phyloP scores from a whole-genome alignment of 92 coral and sea anemone species.

The Epizoanthus rinbou region DNA sequence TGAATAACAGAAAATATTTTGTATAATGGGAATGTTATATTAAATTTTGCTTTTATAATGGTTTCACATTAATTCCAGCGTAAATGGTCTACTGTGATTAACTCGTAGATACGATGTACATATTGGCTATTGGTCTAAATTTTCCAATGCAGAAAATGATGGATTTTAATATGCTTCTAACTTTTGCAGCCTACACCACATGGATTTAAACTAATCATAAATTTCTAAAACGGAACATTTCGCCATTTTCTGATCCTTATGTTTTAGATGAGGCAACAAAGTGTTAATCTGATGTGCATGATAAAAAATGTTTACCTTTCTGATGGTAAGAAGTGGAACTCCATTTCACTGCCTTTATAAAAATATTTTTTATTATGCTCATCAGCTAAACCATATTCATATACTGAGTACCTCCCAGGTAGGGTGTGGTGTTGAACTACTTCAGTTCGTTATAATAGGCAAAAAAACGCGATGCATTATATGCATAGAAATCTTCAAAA shows the following conservation, averaged over 20 bases:
- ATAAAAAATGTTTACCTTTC: conserved; percentile 6
- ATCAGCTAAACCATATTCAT: conserved; percentile 3
- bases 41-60: too few species aligned
- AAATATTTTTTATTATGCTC: conserved; percentile 8
- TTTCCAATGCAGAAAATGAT: not conserved
- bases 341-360: not conserved
- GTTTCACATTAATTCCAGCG: too few species aligned
- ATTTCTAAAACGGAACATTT: conserved; percentile 22
- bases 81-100: too few species aligned
- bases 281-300: conserved; percentile 22
- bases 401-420: conserved; percentile 40
- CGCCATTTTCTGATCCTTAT: conserved; percentile 30
- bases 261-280: conserved; percentile 42
- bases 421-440: conserved; percentile 33
- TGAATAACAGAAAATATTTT: too few species aligned
- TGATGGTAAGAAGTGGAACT: not conserved
- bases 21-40: too few species aligned
- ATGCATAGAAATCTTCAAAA: conserved; percentile 30
- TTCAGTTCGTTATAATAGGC: conserved; percentile 23
- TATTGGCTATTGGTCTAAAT: not conserved
- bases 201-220: not conserved
- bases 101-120: too few species aligned
- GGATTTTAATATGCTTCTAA: not conserved
- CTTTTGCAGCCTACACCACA: conserved; percentile 1
- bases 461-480: conserved; percentile 38